A percentile compares a stretch with the other conserved stretches of the same genome.
Conservation (phyloP, 2,797 vertebrate species). For the Amazona finschi region DNA sequence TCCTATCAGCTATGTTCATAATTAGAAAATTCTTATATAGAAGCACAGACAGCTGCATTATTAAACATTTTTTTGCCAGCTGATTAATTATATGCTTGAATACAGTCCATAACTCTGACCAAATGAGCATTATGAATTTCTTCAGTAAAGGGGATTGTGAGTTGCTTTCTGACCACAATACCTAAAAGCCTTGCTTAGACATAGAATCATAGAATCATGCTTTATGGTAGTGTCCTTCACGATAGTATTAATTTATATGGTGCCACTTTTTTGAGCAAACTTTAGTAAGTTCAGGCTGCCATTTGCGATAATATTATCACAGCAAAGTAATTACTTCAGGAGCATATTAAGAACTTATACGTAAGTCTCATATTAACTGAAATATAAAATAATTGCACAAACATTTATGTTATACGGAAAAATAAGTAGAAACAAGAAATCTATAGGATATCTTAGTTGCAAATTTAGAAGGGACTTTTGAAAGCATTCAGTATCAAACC, state of each 20-base stretch:
- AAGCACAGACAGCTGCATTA: neutral
- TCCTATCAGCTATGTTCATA: neutral
- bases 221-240: neutral
- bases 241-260: neutral
- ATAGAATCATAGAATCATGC: no score
- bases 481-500: neutral
- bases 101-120: neutral
- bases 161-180: neutral
- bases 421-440: neutral
- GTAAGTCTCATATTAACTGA: neutral
- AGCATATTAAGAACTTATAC: neutral
- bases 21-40: neutral
- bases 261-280: neutral
- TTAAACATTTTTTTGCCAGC: neutral
- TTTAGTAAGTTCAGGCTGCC: neutral
- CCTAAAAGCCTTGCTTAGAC: neutral
- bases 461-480: neutral
- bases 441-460: accelerated
- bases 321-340: neutral
- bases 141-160: neutral
- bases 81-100: neutral
- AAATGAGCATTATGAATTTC: neutral
- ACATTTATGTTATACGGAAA: neutral
- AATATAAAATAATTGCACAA: neutral
- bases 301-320: neutral